Evolutionary conservation across 2,888 invertebrate genomes (phyloP).

Genomic region (Eupithecia tripunctaria): DNA sequence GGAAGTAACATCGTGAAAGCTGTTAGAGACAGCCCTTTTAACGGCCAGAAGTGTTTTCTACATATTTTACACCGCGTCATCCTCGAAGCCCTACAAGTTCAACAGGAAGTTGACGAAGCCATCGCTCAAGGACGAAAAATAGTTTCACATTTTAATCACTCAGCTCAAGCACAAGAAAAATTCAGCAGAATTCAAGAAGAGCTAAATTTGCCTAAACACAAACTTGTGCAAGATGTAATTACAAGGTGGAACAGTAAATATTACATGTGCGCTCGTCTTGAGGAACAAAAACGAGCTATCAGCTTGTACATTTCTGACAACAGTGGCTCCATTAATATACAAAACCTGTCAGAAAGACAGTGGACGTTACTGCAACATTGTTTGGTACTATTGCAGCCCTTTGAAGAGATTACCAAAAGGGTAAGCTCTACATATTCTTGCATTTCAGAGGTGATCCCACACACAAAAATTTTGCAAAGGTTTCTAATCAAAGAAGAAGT

Average conservation of each 20-base stretch:
- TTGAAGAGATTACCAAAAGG: background rate
- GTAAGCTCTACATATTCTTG: constrained; percentile 1
- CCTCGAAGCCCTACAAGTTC: no score
- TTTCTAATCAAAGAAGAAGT: constrained; percentile 3
- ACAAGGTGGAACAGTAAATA: background rate
- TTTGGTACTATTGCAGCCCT: background rate
- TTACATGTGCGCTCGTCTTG: background rate
- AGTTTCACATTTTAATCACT: no score
- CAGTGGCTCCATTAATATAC: constrained; percentile 7
- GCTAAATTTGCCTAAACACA: no score
- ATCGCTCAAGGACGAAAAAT: no score
- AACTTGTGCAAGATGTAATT: no score
- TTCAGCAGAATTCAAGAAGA: no score
- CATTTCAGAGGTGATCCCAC: constrained; percentile 2
- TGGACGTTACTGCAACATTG: background rate
- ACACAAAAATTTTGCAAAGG: background rate
- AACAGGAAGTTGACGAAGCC: no score
- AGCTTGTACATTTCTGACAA: background rate
- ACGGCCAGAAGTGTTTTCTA: no score
- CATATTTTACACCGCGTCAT: no score
- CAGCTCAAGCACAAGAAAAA: no score
- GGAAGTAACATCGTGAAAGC: no score
- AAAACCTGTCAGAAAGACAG: constrained; percentile 7
- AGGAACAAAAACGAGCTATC: constrained; percentile 1
- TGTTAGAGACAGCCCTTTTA: no score